These are phyloP conservation scores for Eulemur coronatus DNA, from an alignment of 2,797 vertebrate species.

Conservation along the genomic window DNA sequence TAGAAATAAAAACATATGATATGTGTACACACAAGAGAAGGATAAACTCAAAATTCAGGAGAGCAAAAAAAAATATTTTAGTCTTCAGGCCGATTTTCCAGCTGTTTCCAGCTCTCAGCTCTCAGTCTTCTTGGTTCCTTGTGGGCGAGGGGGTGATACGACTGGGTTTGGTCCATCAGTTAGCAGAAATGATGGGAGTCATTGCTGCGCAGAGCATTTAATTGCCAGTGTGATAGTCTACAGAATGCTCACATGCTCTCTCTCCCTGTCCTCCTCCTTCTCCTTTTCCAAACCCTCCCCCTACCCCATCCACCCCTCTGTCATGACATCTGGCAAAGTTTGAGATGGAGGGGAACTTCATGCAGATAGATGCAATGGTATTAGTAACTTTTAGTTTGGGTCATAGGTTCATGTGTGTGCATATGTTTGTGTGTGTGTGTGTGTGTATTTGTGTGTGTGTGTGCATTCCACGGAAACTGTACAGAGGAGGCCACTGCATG, in stretches of 20 bases:
- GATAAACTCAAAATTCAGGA: background rate
- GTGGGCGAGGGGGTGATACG: background rate
- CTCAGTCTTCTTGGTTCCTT: background rate
- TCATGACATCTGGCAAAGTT: background rate
- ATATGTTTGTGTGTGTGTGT: background rate
- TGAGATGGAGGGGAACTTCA: background rate
- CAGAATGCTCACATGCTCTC: background rate
- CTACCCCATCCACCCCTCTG: background rate
- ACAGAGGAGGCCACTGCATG: background rate
- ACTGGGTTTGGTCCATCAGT: background rate
- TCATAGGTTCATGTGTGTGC: background rate
- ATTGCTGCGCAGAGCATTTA: background rate
- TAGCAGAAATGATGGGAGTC: background rate
- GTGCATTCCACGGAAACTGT: background rate
- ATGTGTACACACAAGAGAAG: background rate
- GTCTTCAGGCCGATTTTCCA: background rate
- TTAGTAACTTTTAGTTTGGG: background rate
- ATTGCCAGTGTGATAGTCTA: background rate
- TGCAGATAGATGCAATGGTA: too few species aligned
- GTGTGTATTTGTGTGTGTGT: background rate
- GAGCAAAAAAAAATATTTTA: background rate
- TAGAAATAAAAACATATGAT: background rate
- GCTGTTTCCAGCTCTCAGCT: background rate
- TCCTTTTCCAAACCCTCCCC: background rate
- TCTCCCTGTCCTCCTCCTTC: background rate